These are phyloP conservation scores for Ploceus nigricollis DNA, from an alignment of 2,113 vertebrate species.

Conservation along the genomic window DNA sequence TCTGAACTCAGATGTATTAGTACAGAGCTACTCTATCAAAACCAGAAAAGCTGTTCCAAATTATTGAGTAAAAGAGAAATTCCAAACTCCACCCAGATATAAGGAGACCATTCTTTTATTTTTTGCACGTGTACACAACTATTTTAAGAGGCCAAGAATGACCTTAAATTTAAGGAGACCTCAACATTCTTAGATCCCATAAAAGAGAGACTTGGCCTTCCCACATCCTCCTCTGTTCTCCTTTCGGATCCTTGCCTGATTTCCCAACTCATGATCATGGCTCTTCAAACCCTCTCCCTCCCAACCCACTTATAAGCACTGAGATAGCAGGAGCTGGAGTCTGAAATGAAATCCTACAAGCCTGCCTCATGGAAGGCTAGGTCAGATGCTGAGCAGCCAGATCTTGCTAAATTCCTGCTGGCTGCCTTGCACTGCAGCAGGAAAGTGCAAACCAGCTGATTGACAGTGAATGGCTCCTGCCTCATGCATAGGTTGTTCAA, in stretches of 20 bases:
- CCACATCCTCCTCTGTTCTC: not conserved
- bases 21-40: not conserved
- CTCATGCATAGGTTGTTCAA: not conserved
- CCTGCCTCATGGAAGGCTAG: not conserved
- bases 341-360: not conserved
- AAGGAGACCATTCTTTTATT: not conserved
- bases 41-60: not conserved
- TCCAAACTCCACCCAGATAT: not conserved
- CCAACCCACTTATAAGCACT: not conserved
- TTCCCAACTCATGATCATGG: not conserved
- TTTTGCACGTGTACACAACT: not conserved
- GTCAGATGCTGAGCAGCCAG: not conserved
- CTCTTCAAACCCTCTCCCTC: not conserved
- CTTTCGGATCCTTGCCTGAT: not conserved
- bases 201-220: not conserved
- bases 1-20: not conserved
- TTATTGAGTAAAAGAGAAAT: not conserved
- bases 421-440: not conserved
- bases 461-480: not conserved
- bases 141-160: not conserved
- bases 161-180: not conserved
- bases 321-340: not conserved
- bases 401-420: not conserved
- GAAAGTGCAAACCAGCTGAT: not conserved
- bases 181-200: not conserved